Percentiles rank a stretch among this genome's conserved stretches.
phyloP scores from a whole-genome alignment of 2,797 vertebrate species.

The Rachycentron canadum region DNA sequence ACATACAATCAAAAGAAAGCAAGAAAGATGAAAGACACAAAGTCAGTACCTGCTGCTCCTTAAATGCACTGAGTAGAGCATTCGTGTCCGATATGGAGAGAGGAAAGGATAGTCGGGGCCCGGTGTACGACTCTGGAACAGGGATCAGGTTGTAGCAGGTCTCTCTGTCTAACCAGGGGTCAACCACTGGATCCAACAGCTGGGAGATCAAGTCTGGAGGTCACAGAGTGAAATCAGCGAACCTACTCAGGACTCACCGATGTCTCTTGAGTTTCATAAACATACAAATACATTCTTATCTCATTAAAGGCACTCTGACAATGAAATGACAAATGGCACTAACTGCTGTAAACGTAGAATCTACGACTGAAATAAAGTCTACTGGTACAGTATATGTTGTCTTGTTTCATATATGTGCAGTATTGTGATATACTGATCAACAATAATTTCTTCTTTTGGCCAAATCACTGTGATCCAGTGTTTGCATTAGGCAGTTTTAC shows the following conservation, averaged over 20 bases:
- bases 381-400: too few relatives aligned
- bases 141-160: slow-evolving; percentile 84
- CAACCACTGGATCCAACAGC: slow-evolving; percentile 79
- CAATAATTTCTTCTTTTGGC: too few relatives aligned
- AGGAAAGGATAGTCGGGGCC: slow-evolving; percentile 93
- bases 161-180: slow-evolving; percentile 76
- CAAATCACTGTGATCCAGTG: too few relatives aligned
- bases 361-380: too few relatives aligned
- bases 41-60: slow-evolving; percentile 87
- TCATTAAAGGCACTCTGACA: neutral
- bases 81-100: slow-evolving; percentile 88
- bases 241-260: neutral
- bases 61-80: slow-evolving; percentile 90
- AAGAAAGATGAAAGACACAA: neutral
- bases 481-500: too few relatives aligned
- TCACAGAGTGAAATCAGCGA: slow-evolving; percentile 12
- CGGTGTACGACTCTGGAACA: slow-evolving; percentile 89
- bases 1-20: neutral
- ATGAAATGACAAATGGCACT: too few relatives aligned
- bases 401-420: too few relatives aligned
- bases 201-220: slow-evolving; percentile 88
- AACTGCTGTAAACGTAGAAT: too few relatives aligned
- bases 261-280: neutral
- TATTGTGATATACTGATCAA: too few relatives aligned
- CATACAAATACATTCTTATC: neutral